Percentiles rank a stretch among this genome's conserved stretches.
These are phyloP conservation scores for Rhea pennata DNA, from an alignment of 2,113 vertebrate species.

Conservation along the genomic window DNA sequence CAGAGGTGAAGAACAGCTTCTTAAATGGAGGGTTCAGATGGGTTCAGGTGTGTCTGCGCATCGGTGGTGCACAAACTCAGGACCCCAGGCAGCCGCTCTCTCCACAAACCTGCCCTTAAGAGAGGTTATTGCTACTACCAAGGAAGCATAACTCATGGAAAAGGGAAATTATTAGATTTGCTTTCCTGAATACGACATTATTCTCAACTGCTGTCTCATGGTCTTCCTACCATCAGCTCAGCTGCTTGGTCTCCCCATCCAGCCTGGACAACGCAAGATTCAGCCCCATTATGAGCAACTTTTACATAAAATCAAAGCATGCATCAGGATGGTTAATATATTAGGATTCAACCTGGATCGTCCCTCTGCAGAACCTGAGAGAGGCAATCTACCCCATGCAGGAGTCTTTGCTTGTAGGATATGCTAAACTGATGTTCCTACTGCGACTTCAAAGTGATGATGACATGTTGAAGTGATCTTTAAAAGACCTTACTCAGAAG, in stretches of 20 bases:
- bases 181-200: neutral
- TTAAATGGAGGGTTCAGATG: neutral
- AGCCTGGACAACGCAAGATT: neutral
- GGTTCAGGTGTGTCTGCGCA: neutral
- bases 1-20: neutral
- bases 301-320: rapidly evolving
- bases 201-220: rapidly evolving
- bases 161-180: neutral
- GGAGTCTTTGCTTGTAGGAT: conserved; percentile 47
- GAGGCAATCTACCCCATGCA: conserved; percentile 64
- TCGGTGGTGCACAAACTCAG: neutral
- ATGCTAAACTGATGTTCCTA: conserved; percentile 58
- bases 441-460: conserved; percentile 31
- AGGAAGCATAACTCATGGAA: neutral
- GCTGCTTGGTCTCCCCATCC: neutral
- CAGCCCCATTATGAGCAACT: neutral
- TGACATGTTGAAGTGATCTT: conserved; percentile 53
- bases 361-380: conserved; percentile 32
- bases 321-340: conserved; percentile 20
- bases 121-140: neutral
- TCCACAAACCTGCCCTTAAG: neutral
- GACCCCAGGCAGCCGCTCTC: neutral
- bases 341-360: conserved; percentile 48
- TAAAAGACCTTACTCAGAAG: conserved; percentile 38
- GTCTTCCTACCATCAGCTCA: rapidly evolving